These are phyloP conservation scores for Scaptomyza hsui DNA, from an alignment of 1,140 invertebrate genomes.

Conservation along the genomic window DNA sequence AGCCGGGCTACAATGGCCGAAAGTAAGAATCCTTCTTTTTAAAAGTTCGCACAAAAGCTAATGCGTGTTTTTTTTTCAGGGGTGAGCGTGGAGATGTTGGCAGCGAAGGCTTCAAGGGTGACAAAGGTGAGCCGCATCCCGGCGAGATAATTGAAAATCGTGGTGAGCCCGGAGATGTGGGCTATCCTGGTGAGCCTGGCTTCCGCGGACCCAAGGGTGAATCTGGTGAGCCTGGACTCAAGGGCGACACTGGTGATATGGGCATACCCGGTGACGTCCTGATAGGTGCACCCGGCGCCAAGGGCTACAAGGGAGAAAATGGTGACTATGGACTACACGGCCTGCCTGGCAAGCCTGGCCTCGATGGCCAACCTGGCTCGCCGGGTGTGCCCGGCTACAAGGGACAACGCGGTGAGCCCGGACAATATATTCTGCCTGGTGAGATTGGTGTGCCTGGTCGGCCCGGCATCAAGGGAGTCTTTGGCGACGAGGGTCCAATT, in stretches of 20 bases:
- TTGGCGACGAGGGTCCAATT: slow-evolving; percentile 83
- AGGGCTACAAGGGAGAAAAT: slow-evolving; percentile 85
- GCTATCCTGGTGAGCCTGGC: slow-evolving; percentile 65
- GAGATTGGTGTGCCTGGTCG: slow-evolving; percentile 81
- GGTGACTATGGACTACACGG: slow-evolving; percentile 82
- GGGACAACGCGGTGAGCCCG: slow-evolving; percentile 85
- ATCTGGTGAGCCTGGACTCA: slow-evolving; percentile 49
- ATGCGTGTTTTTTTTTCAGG: slow-evolving; percentile 22
- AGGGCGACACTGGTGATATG: slow-evolving; percentile 49
- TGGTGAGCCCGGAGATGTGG: slow-evolving; percentile 66
- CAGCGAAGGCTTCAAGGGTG: slow-evolving; percentile 85
- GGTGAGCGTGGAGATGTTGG: slow-evolving; percentile 85
- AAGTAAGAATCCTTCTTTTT: slow-evolving; percentile 46
- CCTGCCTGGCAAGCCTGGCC: slow-evolving; percentile 83
- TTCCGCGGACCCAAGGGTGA: slow-evolving; percentile 73
- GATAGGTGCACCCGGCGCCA: slow-evolving; percentile 84
- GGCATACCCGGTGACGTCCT: slow-evolving; percentile 63
- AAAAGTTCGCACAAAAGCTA: background rate
- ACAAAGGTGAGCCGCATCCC: slow-evolving; percentile 85
- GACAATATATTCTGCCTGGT: slow-evolving; percentile 80
- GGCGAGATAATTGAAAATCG: slow-evolving; percentile 66
- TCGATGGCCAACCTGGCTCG: slow-evolving; percentile 81
- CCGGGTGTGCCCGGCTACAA: slow-evolving; percentile 84
- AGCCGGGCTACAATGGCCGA: slow-evolving; percentile 84
- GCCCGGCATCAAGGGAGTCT: slow-evolving; percentile 84